Conservation (phyloP, 2,888 invertebrate genomes). For the Eutolmus rufibarbis region DNA sequence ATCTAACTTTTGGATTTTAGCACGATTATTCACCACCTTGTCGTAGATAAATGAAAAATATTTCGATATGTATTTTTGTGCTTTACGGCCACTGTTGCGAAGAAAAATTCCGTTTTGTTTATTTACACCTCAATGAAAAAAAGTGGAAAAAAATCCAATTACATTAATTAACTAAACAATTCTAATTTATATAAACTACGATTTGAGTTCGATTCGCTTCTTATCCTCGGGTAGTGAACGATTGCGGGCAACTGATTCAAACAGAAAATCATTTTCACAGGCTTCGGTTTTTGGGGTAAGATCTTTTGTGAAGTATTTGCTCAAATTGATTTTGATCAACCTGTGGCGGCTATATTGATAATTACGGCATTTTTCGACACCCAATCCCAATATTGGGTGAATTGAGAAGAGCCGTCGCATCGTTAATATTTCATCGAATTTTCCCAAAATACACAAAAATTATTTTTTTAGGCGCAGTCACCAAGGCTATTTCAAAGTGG, state of each 20-base stretch:
- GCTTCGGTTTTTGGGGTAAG: neutral
- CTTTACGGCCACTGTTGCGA: neutral
- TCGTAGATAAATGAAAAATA: neutral
- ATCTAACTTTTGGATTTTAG: neutral
- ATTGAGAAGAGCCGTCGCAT: neutral
- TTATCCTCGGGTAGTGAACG: conserved; percentile 16
- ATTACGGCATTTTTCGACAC: neutral
- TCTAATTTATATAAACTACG: neutral
- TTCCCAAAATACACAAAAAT: conserved; percentile 7
- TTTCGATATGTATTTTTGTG: neutral
- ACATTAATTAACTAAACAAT: neutral
- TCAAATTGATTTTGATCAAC: neutral
- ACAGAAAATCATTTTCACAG: neutral
- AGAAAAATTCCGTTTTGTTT: neutral
- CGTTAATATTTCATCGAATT: conserved; percentile 31
- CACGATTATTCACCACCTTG: neutral
- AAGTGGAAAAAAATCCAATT: neutral
- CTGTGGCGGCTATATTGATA: neutral
- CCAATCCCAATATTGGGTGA: neutral
- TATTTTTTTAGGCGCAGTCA: conserved; percentile 8
- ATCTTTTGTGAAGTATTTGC: neutral
- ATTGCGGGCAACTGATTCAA: conserved; percentile 10
- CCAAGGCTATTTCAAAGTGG: conserved; percentile 27
- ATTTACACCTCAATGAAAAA: neutral
- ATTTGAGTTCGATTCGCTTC: neutral